Evolutionary conservation across 2,113 vertebrate genomes (phyloP).

Genomic region (Azemiops feae): DNA sequence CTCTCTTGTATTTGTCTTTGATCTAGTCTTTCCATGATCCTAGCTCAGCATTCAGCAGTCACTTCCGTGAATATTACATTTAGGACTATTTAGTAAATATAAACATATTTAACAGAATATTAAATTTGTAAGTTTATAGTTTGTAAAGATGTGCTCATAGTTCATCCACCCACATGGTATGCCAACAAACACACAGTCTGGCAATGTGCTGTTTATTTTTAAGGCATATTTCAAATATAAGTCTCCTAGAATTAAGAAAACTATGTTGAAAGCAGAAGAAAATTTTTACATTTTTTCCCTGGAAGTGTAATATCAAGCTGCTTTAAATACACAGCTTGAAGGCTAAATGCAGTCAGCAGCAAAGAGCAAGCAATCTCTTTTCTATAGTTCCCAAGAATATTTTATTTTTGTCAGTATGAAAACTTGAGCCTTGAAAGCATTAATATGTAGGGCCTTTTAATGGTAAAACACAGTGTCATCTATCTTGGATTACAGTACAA

Average conservation of each 20-base stretch:
- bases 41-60: constrained; percentile 25
- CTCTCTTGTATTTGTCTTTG: constrained; percentile 62
- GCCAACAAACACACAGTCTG: background rate
- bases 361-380: background rate
- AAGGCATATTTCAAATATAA: constrained; percentile 14
- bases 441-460: background rate
- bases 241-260: constrained; percentile 16
- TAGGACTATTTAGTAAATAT: constrained; percentile 20
- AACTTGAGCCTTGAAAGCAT: constrained; percentile 5
- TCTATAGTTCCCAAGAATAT: background rate
- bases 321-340: constrained; percentile 5
- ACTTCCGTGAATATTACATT: constrained; percentile 14
- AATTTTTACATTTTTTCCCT: background rate
- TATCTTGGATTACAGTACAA: constrained; percentile 19
- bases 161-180: background rate
- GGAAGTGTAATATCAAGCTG: background rate
- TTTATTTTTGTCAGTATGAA: constrained; percentile 21
- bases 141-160: background rate
- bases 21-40: background rate
- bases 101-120: constrained; percentile 3
- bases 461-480: constrained; percentile 28
- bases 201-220: background rate
- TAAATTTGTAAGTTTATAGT: background rate
- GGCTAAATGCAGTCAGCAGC: background rate
- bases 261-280: background rate